A percentile compares a stretch with the other conserved stretches of the same genome.
These are phyloP conservation scores for Isotomurus palustris DNA, from an alignment of 2,888 invertebrate species.

Conservation along the genomic window DNA sequence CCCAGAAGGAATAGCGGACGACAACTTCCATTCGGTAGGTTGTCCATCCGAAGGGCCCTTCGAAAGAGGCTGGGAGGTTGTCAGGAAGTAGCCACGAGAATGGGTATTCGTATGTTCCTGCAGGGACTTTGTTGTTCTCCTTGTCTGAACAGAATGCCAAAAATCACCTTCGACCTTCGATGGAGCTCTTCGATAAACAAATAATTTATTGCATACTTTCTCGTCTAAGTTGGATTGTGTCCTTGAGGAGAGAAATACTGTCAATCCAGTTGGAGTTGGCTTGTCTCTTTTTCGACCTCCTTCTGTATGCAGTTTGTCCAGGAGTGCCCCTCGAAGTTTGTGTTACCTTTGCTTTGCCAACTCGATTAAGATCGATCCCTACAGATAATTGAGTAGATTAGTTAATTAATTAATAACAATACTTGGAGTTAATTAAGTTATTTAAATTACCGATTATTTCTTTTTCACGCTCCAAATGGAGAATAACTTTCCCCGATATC, in stretches of 20 bases:
- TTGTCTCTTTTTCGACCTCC: too few relatives aligned
- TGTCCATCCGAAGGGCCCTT: constrained; percentile 9
- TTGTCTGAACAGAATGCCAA: not conserved
- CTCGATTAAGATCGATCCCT: not conserved
- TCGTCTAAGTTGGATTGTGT: too few relatives aligned
- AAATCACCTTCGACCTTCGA: too few relatives aligned
- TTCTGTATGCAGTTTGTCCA: too few relatives aligned
- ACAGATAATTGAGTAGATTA: not conserved
- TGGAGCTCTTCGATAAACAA: too few relatives aligned
- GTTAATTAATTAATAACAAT: not conserved
- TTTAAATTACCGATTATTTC: not conserved
- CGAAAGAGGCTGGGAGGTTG: constrained; percentile 7
- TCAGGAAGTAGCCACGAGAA: constrained; percentile 2
- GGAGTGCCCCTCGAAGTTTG: too few relatives aligned
- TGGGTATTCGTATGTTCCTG: constrained; percentile 5
- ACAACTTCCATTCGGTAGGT: constrained; percentile 4
- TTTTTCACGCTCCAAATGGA: not conserved
- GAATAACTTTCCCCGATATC: constrained; percentile 3
- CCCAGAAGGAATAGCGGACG: constrained; percentile 4
- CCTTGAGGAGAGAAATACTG: too few relatives aligned
- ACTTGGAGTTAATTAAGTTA: not conserved
- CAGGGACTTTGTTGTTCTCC: not conserved
- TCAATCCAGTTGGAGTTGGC: too few relatives aligned
- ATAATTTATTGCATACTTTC: too few relatives aligned
- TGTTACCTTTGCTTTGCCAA: not conserved